Conservation (phyloP, 23 tunicate genomes). For the Halocynthia roretzi region DNA sequence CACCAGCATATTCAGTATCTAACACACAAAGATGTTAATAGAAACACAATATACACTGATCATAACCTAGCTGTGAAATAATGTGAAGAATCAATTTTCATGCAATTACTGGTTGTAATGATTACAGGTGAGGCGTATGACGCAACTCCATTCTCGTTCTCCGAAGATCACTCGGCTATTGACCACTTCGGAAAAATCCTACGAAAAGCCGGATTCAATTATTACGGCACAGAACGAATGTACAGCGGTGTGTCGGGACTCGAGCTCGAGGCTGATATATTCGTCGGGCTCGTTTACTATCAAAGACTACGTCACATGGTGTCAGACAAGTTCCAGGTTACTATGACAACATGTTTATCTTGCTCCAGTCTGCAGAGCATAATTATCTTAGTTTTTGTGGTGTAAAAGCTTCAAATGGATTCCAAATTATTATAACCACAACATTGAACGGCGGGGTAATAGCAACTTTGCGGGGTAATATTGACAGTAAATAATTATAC, state of each 20-base stretch:
- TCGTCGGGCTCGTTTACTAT: conserved; percentile 89
- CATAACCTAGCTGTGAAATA: no score
- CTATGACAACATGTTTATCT: background rate
- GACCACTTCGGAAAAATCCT: conserved; percentile 77
- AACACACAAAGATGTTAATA: no score
- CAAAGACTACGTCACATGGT: conserved; percentile 99
- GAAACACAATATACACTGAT: no score
- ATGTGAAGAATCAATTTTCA: no score
- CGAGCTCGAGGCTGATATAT: conserved; percentile 89
- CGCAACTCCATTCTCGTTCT: conserved; percentile 87
- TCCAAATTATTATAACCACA: no score
- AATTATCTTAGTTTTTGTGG: no score
- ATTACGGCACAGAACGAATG: conserved; percentile 80
- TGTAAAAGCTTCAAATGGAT: no score
- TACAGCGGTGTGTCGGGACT: conserved; percentile 92
- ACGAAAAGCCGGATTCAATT: conserved; percentile 83
- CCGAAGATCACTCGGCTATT: conserved; percentile 84
- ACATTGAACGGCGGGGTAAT: no score
- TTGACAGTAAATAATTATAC: no score
- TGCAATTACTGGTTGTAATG: background rate
- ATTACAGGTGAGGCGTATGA: conserved; percentile 65
- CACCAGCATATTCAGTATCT: no score
- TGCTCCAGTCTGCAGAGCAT: no score
- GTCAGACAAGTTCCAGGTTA: conserved; percentile 86
- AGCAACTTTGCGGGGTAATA: no score